Percentiles rank a stretch among this genome's conserved stretches.
Conservation (phyloP, 2,888 invertebrate species). For the Rotaria macrura region DNA sequence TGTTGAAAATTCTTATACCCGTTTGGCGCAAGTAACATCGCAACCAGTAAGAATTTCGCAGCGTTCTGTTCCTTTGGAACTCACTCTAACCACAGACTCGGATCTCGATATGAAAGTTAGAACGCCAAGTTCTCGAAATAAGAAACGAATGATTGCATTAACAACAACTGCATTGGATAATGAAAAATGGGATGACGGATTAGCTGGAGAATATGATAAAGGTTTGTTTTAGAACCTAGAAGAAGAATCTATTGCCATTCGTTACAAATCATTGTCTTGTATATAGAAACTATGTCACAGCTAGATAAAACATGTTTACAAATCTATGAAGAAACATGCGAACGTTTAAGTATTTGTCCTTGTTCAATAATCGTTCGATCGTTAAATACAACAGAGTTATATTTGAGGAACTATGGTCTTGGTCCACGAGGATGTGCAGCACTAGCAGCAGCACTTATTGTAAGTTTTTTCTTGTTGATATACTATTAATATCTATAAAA, state of each 20-base stretch:
- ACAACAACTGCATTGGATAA: neutral
- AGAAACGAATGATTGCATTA: neutral
- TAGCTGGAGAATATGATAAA: neutral
- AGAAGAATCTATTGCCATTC: no score
- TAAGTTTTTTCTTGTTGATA: neutral
- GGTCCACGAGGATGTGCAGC: slow-evolving; percentile 23
- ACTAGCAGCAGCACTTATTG: slow-evolving; percentile 20
- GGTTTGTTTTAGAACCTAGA: no score
- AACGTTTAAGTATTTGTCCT: slow-evolving; percentile 19
- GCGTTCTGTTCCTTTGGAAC: neutral
- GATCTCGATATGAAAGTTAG: neutral
- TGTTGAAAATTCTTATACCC: neutral
- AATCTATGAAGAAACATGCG: slow-evolving; percentile 23
- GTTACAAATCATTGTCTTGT: no score
- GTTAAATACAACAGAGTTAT: slow-evolving; percentile 6
- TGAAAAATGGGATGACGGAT: neutral
- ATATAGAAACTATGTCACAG: neutral
- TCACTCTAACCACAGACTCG: neutral
- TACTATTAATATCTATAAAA: no score
- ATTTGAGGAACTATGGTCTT: slow-evolving; percentile 25
- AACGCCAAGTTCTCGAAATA: neutral
- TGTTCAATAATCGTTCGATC: slow-evolving; percentile 27
- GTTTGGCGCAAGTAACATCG: neutral
- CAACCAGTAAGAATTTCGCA: neutral
- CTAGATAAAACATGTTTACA: neutral